Percentiles rank a stretch among this genome's conserved stretches.
Evolutionary conservation across 2,888 invertebrate genomes (phyloP).

Genomic region (Aquatica leii): DNA sequence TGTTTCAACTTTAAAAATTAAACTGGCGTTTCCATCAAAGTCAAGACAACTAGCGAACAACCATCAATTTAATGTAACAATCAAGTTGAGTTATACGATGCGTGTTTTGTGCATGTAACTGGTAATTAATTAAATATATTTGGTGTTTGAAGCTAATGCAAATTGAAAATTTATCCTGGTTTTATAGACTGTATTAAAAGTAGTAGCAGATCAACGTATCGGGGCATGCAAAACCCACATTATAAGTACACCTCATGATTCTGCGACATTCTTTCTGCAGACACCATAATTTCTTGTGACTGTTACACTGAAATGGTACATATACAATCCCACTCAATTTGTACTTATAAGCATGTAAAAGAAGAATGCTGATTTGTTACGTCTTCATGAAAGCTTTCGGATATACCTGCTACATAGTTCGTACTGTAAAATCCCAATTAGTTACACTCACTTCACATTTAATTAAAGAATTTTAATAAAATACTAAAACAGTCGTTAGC

Average conservation of each 20-base stretch:
- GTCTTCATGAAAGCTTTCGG: slow-evolving; percentile 9
- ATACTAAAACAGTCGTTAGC: no score
- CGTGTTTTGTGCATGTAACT: slow-evolving; percentile 11
- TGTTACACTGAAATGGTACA: slow-evolving; percentile 24
- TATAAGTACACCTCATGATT: slow-evolving; percentile 7
- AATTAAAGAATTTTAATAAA: no score
- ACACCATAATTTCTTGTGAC: slow-evolving; percentile 27
- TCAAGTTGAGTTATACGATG: not conserved
- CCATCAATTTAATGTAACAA: slow-evolving; percentile 11
- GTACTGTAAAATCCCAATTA: no score
- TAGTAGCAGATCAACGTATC: slow-evolving; percentile 22
- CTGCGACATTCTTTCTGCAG: slow-evolving; percentile 20
- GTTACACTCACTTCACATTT: no score
- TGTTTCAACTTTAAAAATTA: not conserved
- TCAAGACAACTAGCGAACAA: not conserved
- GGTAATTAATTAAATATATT: slow-evolving; percentile 12
- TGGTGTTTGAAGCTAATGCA: slow-evolving; percentile 14
- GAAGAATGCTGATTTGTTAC: slow-evolving; percentile 18
- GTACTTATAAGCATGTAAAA: slow-evolving; percentile 15
- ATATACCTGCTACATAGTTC: no score
- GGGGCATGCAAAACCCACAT: slow-evolving; percentile 22
- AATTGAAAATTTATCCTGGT: slow-evolving; percentile 22
- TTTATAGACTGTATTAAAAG: slow-evolving; percentile 17
- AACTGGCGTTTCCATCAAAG: not conserved
- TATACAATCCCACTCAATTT: slow-evolving; percentile 32